Base-by-base conservation (phyloP, 1,140 invertebrate genomes). In the Rhopalosiphum padi region DNA sequence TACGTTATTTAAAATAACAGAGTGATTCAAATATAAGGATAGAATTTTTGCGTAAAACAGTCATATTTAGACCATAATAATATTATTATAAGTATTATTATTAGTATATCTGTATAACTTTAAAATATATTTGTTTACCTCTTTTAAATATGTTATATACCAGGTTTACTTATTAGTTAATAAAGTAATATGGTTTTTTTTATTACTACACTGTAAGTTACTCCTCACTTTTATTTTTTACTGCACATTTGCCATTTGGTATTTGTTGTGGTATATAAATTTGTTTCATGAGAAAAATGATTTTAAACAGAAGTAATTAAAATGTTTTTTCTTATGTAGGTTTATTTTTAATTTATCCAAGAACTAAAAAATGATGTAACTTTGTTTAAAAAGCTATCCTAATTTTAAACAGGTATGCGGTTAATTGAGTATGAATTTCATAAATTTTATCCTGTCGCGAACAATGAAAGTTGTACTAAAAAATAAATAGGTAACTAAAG, bases 401-500 rank as follows among this genome's bases (percentile, higher is more conserved):
- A 35, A 77, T 77, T 77, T 77, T n/a, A 77, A n/a, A 77, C n/a
- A 77, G n/a, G 15, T 77, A n/a, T 77, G 60, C 15, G n/a, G 15
- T 4, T 41, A 23, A 37, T 85, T 85, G 41, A 41, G 41, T 85
- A 85, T 41, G 83, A 85, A 86, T 86, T 86, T 86, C 43, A n/a
- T 46, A 86, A n/a, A 86, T 30, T 86, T 18, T 21, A 46, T 41
- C 0, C 37, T 11, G 8, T n/a, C 30, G 0, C 35, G 15, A n/a
- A 87, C 46, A 30, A 21, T 87, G 18, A 30, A 87, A 48, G 86
- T 48, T 48, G n/a, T 51, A 87, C 7, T 51, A 87, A 87, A 87
- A 87, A 87, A 87, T n/a, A 87, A 87, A 51, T 87, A 51, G 48
- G 48, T 51, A 77, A n/a, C n/a, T 77, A 87, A 87, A 48, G 21